Conservation (phyloP, 2,888 invertebrate species). For the Lasioglossum calceatum region DNA sequence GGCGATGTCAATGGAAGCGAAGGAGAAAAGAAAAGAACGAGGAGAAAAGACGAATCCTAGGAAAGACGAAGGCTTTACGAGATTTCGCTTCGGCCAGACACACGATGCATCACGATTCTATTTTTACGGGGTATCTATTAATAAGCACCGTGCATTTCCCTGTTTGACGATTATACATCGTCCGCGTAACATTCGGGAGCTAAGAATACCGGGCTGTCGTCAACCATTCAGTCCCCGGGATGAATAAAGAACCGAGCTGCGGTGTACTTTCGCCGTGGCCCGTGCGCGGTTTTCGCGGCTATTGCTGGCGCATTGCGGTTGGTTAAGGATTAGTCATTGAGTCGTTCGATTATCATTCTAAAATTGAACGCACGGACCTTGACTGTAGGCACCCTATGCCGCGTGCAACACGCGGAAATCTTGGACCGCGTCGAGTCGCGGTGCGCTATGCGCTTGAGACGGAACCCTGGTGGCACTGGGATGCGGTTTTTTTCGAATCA, state of each 20-base stretch:
- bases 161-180: slow-evolving; percentile 50
- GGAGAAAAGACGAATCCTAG: slow-evolving; percentile 31
- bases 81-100: slow-evolving; percentile 29
- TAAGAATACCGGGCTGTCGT: slow-evolving; percentile 44
- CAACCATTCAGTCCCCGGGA: slow-evolving; percentile 31
- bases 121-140: slow-evolving; percentile 47
- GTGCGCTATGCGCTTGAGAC: not conserved
- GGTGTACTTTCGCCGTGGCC: not conserved
- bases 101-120: slow-evolving; percentile 43
- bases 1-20: not conserved
- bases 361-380: slow-evolving; percentile 3
- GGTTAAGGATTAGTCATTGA: slow-evolving; percentile 12
- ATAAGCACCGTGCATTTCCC: slow-evolving; percentile 51
- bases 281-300: not conserved
- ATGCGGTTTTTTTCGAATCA: not conserved
- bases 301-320: slow-evolving; percentile 4
- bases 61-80: slow-evolving; percentile 37
- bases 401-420: not conserved
- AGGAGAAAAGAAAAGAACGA: not conserved
- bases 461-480: not conserved
- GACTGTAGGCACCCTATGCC: not conserved
- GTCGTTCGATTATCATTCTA: not conserved
- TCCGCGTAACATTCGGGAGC: slow-evolving; percentile 35
- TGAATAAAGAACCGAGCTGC: slow-evolving; percentile 31
- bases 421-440: not conserved